phyloP scores from a whole-genome alignment of 2,888 invertebrate species.

The Galerucella nymphaeae region DNA sequence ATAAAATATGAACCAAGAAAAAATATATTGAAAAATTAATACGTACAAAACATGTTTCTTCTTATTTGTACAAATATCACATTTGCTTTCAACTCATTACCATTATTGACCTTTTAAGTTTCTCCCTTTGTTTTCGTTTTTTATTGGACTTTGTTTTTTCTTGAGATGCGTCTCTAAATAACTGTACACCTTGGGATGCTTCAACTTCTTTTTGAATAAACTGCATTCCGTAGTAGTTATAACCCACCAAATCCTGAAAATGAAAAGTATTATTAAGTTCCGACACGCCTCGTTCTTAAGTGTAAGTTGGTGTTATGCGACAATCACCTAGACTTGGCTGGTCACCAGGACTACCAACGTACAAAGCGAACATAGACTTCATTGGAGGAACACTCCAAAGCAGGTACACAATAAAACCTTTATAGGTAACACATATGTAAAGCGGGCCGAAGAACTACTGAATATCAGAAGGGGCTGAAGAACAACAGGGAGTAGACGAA shows the following conservation, averaged over 20 bases:
- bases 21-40: neutral
- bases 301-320: neutral
- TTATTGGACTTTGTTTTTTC: slow-evolving; percentile 74
- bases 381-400: too few species aligned
- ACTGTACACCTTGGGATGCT: slow-evolving; percentile 76
- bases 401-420: too few species aligned
- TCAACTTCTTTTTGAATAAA: slow-evolving; percentile 82
- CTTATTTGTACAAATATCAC: slow-evolving; percentile 9
- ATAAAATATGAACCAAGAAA: neutral
- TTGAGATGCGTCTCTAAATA: slow-evolving; percentile 81
- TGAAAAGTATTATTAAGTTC: neutral
- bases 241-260: slow-evolving; percentile 84
- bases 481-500: too few species aligned
- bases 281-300: neutral
- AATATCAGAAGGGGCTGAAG: too few species aligned
- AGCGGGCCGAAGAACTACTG: too few species aligned
- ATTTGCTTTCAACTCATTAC: slow-evolving; percentile 45
- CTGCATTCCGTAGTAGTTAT: slow-evolving; percentile 84
- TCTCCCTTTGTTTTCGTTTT: slow-evolving; percentile 71
- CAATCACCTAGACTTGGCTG: too few species aligned
- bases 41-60: neutral
- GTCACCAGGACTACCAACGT: too few species aligned
- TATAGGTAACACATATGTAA: too few species aligned
- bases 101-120: slow-evolving; percentile 73
- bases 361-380: too few species aligned